Conservation (phyloP, 2,888 invertebrate genomes). For the Synanthedon vespiformis region DNA sequence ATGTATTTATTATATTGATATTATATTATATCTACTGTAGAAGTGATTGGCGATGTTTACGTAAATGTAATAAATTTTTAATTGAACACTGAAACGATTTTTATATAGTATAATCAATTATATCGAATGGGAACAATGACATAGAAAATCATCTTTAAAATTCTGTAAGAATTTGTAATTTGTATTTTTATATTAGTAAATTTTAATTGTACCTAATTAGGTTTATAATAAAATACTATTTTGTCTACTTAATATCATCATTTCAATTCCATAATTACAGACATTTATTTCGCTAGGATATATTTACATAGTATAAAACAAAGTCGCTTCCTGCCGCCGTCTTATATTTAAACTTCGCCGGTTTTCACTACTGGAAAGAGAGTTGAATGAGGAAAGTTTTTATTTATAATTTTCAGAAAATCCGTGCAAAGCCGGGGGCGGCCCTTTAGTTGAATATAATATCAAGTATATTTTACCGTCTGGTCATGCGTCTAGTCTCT, state of each 20-base stretch:
- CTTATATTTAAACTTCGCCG: no score
- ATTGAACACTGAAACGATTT: slow-evolving; percentile 7
- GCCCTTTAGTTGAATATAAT: no score
- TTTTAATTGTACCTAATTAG: neutral
- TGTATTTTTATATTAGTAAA: slow-evolving; percentile 10
- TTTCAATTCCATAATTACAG: no score
- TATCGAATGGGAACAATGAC: slow-evolving; percentile 55
- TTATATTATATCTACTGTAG: slow-evolving; percentile 4
- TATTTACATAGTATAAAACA: no score
- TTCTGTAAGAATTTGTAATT: slow-evolving; percentile 5
- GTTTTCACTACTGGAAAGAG: no score
- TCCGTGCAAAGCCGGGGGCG: no score
- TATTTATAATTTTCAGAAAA: no score
- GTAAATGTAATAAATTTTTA: slow-evolving; percentile 7
- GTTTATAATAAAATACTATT: neutral
- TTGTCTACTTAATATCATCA: neutral
- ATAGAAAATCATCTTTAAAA: slow-evolving; percentile 22
- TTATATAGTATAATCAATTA: slow-evolving; percentile 22
- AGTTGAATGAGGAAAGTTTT: no score
- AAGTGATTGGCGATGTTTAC: slow-evolving; percentile 19
- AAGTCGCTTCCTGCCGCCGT: no score
- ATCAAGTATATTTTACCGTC: no score
- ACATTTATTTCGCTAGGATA: no score
- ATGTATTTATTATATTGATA: slow-evolving; percentile 4
- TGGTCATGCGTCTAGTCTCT: no score